These are phyloP conservation scores for Oryzias curvinotus DNA, from an alignment of 2,113 vertebrate genomes.

Conservation along the genomic window DNA sequence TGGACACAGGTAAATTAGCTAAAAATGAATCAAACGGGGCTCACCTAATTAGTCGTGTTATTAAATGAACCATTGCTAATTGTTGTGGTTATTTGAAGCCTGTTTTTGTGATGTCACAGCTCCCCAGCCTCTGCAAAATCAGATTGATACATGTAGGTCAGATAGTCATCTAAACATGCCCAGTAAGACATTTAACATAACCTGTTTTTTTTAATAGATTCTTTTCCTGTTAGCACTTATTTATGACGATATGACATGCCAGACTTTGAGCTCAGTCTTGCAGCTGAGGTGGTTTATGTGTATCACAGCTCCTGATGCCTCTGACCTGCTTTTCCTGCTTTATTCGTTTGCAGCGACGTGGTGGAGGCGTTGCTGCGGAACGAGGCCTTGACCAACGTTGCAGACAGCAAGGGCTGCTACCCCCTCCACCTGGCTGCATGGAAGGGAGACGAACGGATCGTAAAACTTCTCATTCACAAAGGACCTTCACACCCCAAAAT, in stretches of 20 bases:
- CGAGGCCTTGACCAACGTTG: slow-evolving; percentile 93
- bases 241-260: no score
- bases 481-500: slow-evolving; percentile 93
- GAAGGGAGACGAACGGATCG: slow-evolving; percentile 96
- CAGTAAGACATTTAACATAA: no score
- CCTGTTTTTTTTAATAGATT: no score
- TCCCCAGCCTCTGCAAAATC: no score
- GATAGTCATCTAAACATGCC: no score
- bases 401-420: slow-evolving; percentile 97
- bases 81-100: no score
- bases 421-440: slow-evolving; percentile 96
- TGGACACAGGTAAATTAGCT: slow-evolving; percentile 87
- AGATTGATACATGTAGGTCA: no score
- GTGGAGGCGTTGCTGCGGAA: slow-evolving; percentile 93
- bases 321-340: slow-evolving; percentile 11
- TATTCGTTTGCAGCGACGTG: slow-evolving; percentile 82
- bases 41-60: no score
- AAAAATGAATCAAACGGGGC: not conserved
- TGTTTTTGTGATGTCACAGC: no score
- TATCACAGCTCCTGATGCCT: slow-evolving; percentile 23
- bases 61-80: no score
- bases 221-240: no score
- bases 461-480: slow-evolving; percentile 93
- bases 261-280: no score
- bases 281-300: not conserved